phyloP scores from a whole-genome alignment of 2,888 invertebrate species.

The Coelopa pilipes region DNA sequence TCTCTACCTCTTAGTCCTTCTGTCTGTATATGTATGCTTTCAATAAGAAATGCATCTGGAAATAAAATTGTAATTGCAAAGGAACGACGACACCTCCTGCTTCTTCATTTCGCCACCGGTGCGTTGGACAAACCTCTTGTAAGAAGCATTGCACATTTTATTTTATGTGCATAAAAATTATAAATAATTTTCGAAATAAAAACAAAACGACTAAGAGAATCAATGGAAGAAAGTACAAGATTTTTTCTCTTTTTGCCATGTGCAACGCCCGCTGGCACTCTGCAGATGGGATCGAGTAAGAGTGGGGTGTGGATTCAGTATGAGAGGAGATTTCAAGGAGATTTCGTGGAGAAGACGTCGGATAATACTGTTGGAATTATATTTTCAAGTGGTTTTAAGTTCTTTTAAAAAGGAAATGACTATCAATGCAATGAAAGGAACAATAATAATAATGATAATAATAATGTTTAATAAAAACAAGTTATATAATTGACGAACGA shows the following conservation, averaged over 20 bases:
- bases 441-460: no score
- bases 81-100: neutral
- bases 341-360: neutral
- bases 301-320: no score
- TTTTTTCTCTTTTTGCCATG: neutral
- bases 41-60: neutral
- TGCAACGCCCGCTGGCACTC: no score
- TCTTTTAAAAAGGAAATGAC: no score
- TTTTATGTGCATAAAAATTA: neutral
- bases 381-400: no score
- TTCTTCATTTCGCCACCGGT: neutral
- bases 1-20: neutral
- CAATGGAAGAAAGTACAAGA: neutral
- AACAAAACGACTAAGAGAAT: neutral
- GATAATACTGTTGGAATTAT: no score
- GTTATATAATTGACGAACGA: no score
- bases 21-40: neutral
- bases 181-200: neutral
- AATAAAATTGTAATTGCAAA: neutral
- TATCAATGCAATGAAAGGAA: no score
- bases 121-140: neutral
- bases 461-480: no score
- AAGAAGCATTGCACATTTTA: conserved; percentile 5
- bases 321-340: no score
- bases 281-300: no score